phyloP scores from a whole-genome alignment of 2,888 invertebrate genomes.

The Acleris laterana region DNA sequence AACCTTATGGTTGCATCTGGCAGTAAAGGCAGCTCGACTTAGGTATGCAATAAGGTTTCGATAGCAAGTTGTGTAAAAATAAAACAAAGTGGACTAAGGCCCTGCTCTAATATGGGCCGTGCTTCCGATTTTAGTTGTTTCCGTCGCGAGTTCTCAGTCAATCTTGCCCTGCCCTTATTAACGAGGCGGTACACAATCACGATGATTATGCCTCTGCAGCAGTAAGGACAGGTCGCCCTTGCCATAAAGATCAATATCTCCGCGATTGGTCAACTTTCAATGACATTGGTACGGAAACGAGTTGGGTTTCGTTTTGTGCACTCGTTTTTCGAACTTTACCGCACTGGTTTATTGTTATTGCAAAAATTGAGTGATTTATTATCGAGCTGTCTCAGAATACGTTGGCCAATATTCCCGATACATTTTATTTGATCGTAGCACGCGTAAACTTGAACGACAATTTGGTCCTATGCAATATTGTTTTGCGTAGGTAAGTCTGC shows the following conservation, averaged over 20 bases:
- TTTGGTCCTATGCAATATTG: neutral
- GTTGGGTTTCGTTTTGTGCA: conserved; percentile 58
- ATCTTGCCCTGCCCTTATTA: conserved; percentile 14
- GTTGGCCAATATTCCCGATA: conserved; percentile 14
- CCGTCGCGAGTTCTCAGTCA: conserved; percentile 1
- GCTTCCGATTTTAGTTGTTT: conserved; percentile 5
- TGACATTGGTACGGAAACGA: conserved; percentile 61
- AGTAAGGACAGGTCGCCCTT: conserved; percentile 32
- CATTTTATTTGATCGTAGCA: conserved; percentile 20
- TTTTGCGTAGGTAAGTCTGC: conserved; percentile 10
- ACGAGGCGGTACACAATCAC: neutral
- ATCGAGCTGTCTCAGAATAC: neutral
- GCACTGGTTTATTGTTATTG: conserved; percentile 44
- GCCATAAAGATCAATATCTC: conserved; percentile 34
- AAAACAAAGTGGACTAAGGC: too few species aligned
- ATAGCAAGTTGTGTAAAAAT: too few species aligned
- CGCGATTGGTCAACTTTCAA: conserved; percentile 55
- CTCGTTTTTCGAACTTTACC: conserved; percentile 60
- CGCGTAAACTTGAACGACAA: conserved; percentile 18
- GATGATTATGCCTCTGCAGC: conserved; percentile 31
- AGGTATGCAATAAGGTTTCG: too few species aligned
- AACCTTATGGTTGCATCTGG: too few species aligned
- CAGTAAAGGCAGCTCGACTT: too few species aligned
- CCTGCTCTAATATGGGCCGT: conserved; percentile 2
- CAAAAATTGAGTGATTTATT: conserved; percentile 30